Conservation (phyloP, 2,797 vertebrate genomes). For the Erpetoichthys calabaricus region DNA sequence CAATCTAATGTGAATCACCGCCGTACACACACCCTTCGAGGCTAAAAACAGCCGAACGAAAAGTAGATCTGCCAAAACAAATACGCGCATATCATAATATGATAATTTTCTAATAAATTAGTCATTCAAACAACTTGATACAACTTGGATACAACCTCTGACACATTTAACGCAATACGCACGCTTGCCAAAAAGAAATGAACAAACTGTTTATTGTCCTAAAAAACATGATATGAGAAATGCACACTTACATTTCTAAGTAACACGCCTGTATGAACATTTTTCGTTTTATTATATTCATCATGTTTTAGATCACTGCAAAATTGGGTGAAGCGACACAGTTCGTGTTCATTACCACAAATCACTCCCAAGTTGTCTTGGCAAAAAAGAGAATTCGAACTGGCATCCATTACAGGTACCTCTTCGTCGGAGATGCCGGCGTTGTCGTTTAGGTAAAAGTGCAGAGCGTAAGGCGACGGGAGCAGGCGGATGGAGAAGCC, state of each 20-base stretch:
- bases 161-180: too few relatives aligned
- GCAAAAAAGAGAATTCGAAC: background rate
- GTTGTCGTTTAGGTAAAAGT: background rate
- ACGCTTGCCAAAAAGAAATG: too few relatives aligned
- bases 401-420: background rate
- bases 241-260: background rate
- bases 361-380: background rate
- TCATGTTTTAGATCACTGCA: background rate
- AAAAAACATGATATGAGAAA: background rate
- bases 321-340: background rate
- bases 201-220: too few relatives aligned
- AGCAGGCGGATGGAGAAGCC: background rate
- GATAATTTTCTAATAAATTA: too few relatives aligned
- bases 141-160: too few relatives aligned
- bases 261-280: background rate
- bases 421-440: background rate
- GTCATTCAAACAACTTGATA: too few relatives aligned
- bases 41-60: too few relatives aligned
- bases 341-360: background rate
- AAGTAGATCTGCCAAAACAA: too few relatives aligned
- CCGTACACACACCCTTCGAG: too few relatives aligned
- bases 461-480: background rate
- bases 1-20: too few relatives aligned
- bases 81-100: too few relatives aligned
- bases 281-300: background rate